Base-by-base conservation (phyloP, 2,888 invertebrate species). In the Idaea aversata region DNA sequence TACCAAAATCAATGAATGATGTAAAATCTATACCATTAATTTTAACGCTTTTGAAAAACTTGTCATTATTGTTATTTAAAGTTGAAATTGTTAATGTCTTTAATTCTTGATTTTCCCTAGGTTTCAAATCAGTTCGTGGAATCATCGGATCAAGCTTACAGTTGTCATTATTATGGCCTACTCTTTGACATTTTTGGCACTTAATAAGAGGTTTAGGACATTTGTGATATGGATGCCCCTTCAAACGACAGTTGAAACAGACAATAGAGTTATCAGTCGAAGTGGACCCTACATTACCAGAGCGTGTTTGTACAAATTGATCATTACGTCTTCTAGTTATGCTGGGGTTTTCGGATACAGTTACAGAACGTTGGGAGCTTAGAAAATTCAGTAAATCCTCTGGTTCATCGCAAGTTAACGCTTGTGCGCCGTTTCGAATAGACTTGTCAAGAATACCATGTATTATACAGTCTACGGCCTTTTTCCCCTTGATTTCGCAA, bases 381-480 rank as follows among this genome's bases (percentile, higher is more conserved):
- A n/a, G n/a, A n/a, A n/a, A n/a, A n/a, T n/a, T n/a, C n/a, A n/a
- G n/a, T n/a, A n/a, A n/a, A n/a, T n/a, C n/a, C n/a, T n/a, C n/a
- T n/a, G n/a, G n/a, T n/a, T n/a, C n/a, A n/a, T n/a, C n/a, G n/a
- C n/a, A n/a, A n/a, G n/a, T n/a, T n/a, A n/a, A n/a, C n/a, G n/a
- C n/a, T n/a, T n/a, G n/a, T n/a, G n/a, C n/a, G n/a, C n/a, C n/a
- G n/a, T n/a, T n/a, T n/a, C n/a, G 57, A 57, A 57, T 10, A n/a
- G 57, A 57, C 57, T 15, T 57, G 15, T 57, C 57, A 15, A 15
- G 13, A 6, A 57, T 57, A 13, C 57, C 57, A 57, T 57, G 15
- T n/a, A 57, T 15, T n/a, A 57, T 57, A 57, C 57, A 57, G 57
- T 57, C 57, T n/a, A 57, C 57, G 57, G 57, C 57, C 57, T 57